Evolutionary conservation across 2,888 invertebrate species (phyloP).

Genomic region (Cataglyphis altisquamis): DNA sequence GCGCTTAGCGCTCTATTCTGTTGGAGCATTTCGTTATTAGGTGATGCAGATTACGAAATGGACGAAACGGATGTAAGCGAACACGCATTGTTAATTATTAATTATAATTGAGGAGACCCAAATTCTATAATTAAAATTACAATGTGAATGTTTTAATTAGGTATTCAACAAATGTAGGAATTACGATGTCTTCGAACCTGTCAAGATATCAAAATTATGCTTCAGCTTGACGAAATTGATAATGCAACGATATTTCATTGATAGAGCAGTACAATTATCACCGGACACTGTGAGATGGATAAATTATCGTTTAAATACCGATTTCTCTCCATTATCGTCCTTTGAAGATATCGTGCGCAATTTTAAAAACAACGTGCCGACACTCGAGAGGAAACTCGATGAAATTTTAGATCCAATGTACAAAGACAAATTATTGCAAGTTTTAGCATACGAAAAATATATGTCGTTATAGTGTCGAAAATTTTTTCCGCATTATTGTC

Average conservation of each 20-base stretch:
- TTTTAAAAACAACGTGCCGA: slow-evolving; percentile 71
- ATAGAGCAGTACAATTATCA: slow-evolving; percentile 61
- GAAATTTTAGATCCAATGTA: slow-evolving; percentile 79
- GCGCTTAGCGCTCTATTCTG: slow-evolving; percentile 78
- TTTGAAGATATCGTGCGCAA: slow-evolving; percentile 68
- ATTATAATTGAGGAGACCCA: neutral
- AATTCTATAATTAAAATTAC: slow-evolving; percentile 11
- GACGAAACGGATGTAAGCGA: slow-evolving; percentile 83
- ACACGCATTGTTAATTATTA: neutral
- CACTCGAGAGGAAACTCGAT: slow-evolving; percentile 65
- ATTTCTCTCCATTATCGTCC: slow-evolving; percentile 61
- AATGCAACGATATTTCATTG: slow-evolving; percentile 50
- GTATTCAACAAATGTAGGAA: slow-evolving; percentile 82
- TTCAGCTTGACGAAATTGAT: slow-evolving; percentile 51
- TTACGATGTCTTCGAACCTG: slow-evolving; percentile 80
- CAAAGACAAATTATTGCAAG: slow-evolving; percentile 77
- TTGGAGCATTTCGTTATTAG: slow-evolving; percentile 80
- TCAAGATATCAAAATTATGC: slow-evolving; percentile 73
- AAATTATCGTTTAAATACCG: slow-evolving; percentile 62
- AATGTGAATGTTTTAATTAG: slow-evolving; percentile 65
- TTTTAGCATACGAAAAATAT: slow-evolving; percentile 72
- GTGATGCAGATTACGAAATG: slow-evolving; percentile 80
- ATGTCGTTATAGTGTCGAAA: neutral
- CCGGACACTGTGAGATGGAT: slow-evolving; percentile 73
- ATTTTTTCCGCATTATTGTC: neutral